Conservation (phyloP, 2,113 vertebrate species). For the Heliornis fulica region DNA sequence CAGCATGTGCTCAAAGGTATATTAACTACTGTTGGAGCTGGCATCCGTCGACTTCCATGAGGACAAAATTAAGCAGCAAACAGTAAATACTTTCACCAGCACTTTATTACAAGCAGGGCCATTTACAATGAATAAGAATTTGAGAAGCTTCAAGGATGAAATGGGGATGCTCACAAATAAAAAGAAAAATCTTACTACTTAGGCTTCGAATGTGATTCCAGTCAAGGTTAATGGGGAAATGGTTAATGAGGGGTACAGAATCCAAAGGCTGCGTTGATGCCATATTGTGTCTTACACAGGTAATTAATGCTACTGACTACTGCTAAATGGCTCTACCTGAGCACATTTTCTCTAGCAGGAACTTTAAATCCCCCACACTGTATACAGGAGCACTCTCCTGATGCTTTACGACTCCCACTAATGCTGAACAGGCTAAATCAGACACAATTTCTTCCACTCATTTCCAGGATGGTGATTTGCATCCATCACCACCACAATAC, state of each 20-base stretch:
- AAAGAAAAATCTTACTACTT: slow-evolving; percentile 66
- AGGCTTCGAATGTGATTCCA: slow-evolving; percentile 67
- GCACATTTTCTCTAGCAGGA: slow-evolving; percentile 64
- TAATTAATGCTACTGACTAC: slow-evolving; percentile 76
- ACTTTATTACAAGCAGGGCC: slow-evolving; percentile 76
- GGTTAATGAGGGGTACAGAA: slow-evolving; percentile 79
- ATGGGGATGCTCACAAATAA: slow-evolving; percentile 74
- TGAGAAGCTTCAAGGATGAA: slow-evolving; percentile 74
- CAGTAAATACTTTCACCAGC: slow-evolving; percentile 76
- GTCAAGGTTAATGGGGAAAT: slow-evolving; percentile 80
- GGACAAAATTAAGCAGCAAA: slow-evolving; percentile 81
- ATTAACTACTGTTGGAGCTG: slow-evolving; percentile 74
- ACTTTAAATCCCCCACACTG: slow-evolving; percentile 66
- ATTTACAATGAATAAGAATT: slow-evolving; percentile 80
- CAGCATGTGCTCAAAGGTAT: slow-evolving; percentile 78
- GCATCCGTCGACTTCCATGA: slow-evolving; percentile 70
- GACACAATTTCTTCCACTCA: slow-evolving; percentile 20
- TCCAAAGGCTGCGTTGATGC: slow-evolving; percentile 72
- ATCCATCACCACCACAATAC: slow-evolving; percentile 35
- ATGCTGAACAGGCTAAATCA: slow-evolving; percentile 57
- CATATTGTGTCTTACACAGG: slow-evolving; percentile 71
- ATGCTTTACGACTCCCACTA: slow-evolving; percentile 63
- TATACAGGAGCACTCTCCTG: slow-evolving; percentile 38
- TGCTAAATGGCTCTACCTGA: slow-evolving; percentile 70
- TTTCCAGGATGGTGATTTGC: slow-evolving; percentile 56